Conservation (phyloP, 2,888 invertebrate species). For the Campaea margaritaria region DNA sequence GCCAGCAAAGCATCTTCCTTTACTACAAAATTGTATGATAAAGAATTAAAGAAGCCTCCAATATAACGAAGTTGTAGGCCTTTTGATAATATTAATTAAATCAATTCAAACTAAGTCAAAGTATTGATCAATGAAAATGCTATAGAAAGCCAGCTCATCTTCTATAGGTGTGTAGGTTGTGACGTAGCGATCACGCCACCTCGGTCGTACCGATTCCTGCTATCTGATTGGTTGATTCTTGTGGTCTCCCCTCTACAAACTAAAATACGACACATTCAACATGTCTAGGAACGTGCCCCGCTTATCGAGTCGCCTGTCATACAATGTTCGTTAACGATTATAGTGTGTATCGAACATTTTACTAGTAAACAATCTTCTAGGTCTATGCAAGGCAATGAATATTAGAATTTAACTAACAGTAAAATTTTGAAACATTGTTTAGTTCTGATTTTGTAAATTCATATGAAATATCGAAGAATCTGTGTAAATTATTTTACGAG, state of each 20-base stretch:
- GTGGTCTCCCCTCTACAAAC: slow-evolving; percentile 58
- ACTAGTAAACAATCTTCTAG: not conserved
- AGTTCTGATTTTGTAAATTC: no score
- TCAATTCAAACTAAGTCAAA: not conserved
- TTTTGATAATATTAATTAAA: no score
- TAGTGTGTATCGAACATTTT: not conserved
- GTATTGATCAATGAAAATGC: slow-evolving; percentile 44
- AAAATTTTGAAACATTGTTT: no score
- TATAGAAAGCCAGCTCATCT: slow-evolving; percentile 9
- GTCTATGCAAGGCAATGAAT: not conserved
- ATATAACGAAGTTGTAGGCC: no score
- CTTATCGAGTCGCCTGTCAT: slow-evolving; percentile 31
- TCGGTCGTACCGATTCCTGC: slow-evolving; percentile 64
- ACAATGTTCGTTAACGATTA: slow-evolving; percentile 1
- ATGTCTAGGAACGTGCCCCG: slow-evolving; percentile 60
- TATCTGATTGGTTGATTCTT: slow-evolving; percentile 66
- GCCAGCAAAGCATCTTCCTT: no score
- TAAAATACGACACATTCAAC: slow-evolving; percentile 72
- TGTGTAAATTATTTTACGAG: not conserved
- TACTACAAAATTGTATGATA: no score
- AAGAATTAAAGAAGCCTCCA: no score
- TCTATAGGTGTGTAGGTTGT: slow-evolving; percentile 36
- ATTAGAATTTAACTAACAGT: no score
- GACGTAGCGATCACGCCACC: slow-evolving; percentile 79
- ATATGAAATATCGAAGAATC: no score